phyloP scores from a whole-genome alignment of 1,140 invertebrate genomes.

The Globodera ellingtonae region DNA sequence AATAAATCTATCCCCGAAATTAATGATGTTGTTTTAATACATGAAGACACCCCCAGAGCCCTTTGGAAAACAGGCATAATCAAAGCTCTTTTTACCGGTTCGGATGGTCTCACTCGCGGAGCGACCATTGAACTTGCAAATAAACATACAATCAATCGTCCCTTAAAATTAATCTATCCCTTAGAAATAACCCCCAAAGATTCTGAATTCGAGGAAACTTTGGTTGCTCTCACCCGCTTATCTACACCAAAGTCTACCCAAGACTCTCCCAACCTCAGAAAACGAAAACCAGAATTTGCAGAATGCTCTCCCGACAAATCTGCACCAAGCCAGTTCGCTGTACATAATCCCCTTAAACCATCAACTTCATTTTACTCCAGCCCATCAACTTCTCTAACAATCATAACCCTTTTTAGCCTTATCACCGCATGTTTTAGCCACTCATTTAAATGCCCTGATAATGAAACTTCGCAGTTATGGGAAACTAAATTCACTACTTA shows the following conservation, averaged over 20 bases:
- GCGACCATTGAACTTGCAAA: background rate
- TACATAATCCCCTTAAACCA: too few species aligned
- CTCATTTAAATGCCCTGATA: background rate
- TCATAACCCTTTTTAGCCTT: background rate
- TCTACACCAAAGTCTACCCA: background rate
- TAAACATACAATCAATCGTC: background rate
- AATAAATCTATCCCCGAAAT: background rate
- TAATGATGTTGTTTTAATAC: background rate
- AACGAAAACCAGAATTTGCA: background rate
- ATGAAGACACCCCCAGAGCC: background rate
- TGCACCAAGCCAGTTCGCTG: too few species aligned
- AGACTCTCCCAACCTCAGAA: background rate
- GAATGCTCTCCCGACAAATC: too few species aligned
- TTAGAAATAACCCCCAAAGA: background rate
- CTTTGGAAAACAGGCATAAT: background rate
- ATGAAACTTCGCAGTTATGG: background rate
- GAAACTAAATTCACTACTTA: background rate
- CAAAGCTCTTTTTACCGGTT: background rate
- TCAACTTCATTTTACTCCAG: background rate
- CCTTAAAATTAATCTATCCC: background rate
- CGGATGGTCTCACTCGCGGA: background rate
- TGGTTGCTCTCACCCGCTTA: background rate
- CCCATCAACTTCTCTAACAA: background rate
- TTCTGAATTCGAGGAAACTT: background rate
- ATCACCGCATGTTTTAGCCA: background rate